Evolutionary conservation across 2,888 invertebrate species (phyloP), one percentile per base, ranked within the genome.

Genomic region (Myopa testacea): DNA sequence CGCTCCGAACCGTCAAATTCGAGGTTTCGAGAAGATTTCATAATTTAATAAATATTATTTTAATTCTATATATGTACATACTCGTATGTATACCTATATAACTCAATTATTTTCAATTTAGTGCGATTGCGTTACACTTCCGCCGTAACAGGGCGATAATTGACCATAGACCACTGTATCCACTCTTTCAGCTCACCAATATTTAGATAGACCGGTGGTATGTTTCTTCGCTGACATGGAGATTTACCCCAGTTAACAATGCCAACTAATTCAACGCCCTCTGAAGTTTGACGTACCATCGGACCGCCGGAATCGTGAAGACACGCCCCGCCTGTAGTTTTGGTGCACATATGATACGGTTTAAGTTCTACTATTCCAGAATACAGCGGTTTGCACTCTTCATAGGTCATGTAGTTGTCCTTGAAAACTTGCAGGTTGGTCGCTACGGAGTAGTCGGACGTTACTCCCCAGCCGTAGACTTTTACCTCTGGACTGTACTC

Each of bases 241-340:
- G 87, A 87, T 55, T 85, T 83, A 26, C 90, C 91, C 91, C 91
- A 91, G 38, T 91, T 91, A 14, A 91, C 91, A 76, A 91, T 84
- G 77, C 91, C 91, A 40, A 90, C 81, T 78, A 80, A 82, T 50
- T 84, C 78, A 52, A 19, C 69, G n/a, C 38, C 73, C 1, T 78
- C 80, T 10, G 68, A 0, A 4, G 75, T 80, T 19, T 68, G 50
- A 67, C 62, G 79, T 4, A 87, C 81, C 80, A 89, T 74, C 1
- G 89, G 89, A n/a, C 88, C 88, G 65, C 88, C 88, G 19, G 87
- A 88, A 81, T 89, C 89, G 26, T 88, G 88, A 79, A 84, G 88
- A 82, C 91, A 91, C 34, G 90, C 90, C 10, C 62, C 62, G 6
- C 34, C n/a, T 62, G 62, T 19, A 26, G 26, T 34, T 10, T 62